Conservation (phyloP, 2,888 invertebrate genomes). For the Lasioglossum villosulum region DNA sequence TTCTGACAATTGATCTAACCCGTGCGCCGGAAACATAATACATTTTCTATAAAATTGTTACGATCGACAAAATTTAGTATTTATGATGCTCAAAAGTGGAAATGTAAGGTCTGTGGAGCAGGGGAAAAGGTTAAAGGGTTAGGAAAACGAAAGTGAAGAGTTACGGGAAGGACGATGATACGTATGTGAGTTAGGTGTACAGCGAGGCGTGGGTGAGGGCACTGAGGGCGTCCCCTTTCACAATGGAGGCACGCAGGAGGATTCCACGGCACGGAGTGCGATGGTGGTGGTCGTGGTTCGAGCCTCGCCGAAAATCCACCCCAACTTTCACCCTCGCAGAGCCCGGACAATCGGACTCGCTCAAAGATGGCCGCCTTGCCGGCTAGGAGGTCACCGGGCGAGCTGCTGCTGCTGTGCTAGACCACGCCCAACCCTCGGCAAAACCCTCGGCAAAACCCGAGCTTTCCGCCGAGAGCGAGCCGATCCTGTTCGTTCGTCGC, state of each 20-base stretch:
- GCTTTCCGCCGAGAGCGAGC: conserved; percentile 21
- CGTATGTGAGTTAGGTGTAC: conserved; percentile 8
- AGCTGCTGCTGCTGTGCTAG: conserved; percentile 60
- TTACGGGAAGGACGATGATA: conserved; percentile 17
- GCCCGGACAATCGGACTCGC: conserved; percentile 65
- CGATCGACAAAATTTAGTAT: too few species aligned
- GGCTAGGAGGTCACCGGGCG: conserved; percentile 77
- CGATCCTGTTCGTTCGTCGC: conserved; percentile 25
- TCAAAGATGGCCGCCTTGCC: conserved; percentile 78
- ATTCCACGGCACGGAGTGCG: background rate
- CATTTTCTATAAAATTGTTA: too few species aligned
- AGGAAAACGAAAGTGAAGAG: conserved; percentile 49
- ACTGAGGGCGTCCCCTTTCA: conserved; percentile 49
- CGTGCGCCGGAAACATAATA: too few species aligned
- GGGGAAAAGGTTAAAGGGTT: background rate
- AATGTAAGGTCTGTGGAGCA: background rate
- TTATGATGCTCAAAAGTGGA: background rate
- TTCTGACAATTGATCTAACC: too few species aligned
- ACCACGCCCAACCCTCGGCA: conserved; percentile 77
- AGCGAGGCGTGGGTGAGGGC: conserved; percentile 34
- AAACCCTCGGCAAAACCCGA: conserved; percentile 60
- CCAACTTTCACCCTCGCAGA: conserved; percentile 78
- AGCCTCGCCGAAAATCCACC: conserved; percentile 63
- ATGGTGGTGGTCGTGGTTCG: background rate
- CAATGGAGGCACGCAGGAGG: background rate